Evolutionary conservation across 2,888 invertebrate species (phyloP).

Genomic region (Lamproptera curius): DNA sequence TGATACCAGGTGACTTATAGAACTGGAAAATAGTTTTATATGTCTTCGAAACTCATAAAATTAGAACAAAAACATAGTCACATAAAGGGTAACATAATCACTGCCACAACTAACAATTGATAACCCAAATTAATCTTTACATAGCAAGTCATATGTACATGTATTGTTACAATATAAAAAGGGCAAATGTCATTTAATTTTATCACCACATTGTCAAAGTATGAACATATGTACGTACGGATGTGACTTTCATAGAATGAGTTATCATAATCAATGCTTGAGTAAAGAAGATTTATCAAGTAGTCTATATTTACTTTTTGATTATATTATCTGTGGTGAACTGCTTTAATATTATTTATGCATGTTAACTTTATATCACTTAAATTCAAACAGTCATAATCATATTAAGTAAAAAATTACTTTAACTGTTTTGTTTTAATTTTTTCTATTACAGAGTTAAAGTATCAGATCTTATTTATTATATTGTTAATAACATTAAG

Average conservation of each 20-base stretch:
- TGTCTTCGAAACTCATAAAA: too few species aligned
- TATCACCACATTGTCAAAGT: not conserved
- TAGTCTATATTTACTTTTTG: conserved; percentile 9
- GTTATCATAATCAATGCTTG: conserved; percentile 9
- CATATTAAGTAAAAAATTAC: too few species aligned
- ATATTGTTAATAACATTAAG: too few species aligned
- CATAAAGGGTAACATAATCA: too few species aligned
- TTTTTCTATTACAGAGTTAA: too few species aligned
- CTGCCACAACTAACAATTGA: not conserved
- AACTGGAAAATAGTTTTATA: too few species aligned
- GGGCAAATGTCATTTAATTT: conserved; percentile 12
- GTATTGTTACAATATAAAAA: not conserved
- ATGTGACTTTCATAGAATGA: conserved; percentile 10
- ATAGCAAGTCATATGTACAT: not conserved
- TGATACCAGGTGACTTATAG: too few species aligned
- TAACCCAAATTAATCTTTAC: conserved; percentile 9
- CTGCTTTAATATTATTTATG: conserved; percentile 10
- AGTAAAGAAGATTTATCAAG: conserved; percentile 20
- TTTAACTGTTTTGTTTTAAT: too few species aligned
- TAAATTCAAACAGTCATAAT: too few species aligned
- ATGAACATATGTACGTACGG: conserved; percentile 7
- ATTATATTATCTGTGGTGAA: conserved; percentile 1
- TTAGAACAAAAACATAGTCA: too few species aligned
- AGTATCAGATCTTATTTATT: too few species aligned
- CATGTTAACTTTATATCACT: too few species aligned